Evolutionary conservation across 2,797 vertebrate species (phyloP), one percentile per base, ranked within the genome.

Genomic region (Anas georgica): DNA sequence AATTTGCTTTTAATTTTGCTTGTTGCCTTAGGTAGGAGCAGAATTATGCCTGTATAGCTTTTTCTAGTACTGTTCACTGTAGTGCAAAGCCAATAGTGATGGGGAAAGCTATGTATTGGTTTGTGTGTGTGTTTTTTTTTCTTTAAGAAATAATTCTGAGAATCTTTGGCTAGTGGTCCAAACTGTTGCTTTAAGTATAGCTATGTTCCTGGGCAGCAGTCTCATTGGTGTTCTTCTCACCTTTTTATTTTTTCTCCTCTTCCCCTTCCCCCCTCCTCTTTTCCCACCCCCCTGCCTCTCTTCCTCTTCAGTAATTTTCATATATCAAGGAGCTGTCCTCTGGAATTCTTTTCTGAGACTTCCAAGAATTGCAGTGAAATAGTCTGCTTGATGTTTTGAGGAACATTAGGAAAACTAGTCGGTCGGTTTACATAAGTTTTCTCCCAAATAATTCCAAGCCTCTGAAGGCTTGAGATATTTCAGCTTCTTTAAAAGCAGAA

Each of bases 261-360:
- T 55, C 67, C 60, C 3, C 39, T 39, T 39, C 39, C 12, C 17
- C 14, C 21, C 43, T 16, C 56, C 12, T 25, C 46, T 50, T 50
- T 25, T 26, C 14, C 25, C 8, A 28, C 1, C 5, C 6, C 7
- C 3, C 1, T 3, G 0, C 26, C 74, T 70, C 68, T 41, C 2
- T 22, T 67, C 67, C 78, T 43, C 33, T 78, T 62, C 31, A 9
- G 0, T 78, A 58, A 9, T 58, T 90, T 68, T 75, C 18, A 12
- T 58, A 2, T 55, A 11, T 56, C 16, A 7, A 29, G 37, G 25
- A 68, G 3, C 18, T 73, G 18, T 56, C 13, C 5, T 39, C 43
- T 77, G 5, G 21, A 73, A 79, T 8, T 5, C 23, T 77, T 35
- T 59, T 23, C 39, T 26, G 52, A 82, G 39, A 52, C 48, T 76